Percentiles rank a stretch among this genome's conserved stretches.
Evolutionary conservation across 92 coral and sea anemone genomes (phyloP).

Genomic region (Porites rus): DNA sequence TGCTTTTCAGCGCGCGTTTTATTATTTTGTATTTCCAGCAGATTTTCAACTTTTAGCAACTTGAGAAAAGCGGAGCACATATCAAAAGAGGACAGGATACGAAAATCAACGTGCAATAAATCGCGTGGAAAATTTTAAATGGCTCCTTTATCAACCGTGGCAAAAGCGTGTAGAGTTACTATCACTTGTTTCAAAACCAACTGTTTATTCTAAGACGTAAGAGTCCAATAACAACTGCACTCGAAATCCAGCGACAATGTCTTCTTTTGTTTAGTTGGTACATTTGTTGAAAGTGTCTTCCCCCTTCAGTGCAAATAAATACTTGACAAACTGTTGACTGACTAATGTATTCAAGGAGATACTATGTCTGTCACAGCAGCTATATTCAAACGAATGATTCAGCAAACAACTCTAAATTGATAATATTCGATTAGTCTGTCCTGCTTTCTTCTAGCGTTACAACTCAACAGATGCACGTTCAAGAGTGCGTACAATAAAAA

Average conservation of each 20-base stretch:
- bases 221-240: not conserved
- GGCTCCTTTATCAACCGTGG: not conserved
- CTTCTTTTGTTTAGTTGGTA: no score
- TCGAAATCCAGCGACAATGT: not conserved
- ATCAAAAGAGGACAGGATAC: no score
- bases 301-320: slow-evolving; percentile 10
- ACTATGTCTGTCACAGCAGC: not conserved
- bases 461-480: not conserved
- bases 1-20: no score
- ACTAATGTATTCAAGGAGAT: slow-evolving; percentile 1
- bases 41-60: no score
- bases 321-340: not conserved
- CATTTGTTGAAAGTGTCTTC: slow-evolving; percentile 16
- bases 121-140: not conserved
- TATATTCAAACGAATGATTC: not conserved
- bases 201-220: not conserved
- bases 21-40: no score
- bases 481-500: no score
- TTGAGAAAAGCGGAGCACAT: no score
- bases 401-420: not conserved
- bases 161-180: not conserved
- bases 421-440: not conserved
- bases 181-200: not conserved
- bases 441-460: not conserved
- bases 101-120: no score